Conservation (phyloP, 1,140 invertebrate genomes). For the Tenebrio molitor region DNA sequence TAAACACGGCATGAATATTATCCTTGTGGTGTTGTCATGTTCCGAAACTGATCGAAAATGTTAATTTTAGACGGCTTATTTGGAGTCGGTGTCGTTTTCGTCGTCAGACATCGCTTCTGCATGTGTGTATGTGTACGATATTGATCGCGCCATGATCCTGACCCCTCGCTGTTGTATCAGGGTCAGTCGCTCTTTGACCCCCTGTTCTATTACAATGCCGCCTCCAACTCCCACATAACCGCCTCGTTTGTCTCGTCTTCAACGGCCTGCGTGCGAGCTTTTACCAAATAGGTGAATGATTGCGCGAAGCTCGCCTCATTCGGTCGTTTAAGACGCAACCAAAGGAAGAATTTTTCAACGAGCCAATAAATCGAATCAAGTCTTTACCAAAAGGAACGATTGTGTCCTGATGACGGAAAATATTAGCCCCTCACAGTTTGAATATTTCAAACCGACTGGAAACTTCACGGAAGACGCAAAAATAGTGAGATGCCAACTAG, state of each 20-base stretch:
- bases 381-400: background rate
- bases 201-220: conserved; percentile 32
- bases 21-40: background rate
- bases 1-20: background rate
- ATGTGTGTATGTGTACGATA: conserved; percentile 35
- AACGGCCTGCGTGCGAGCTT: conserved; percentile 33
- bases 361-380: background rate
- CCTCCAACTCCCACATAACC: conserved; percentile 40
- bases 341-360: background rate
- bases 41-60: conserved; percentile 16
- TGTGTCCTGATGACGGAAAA: no score
- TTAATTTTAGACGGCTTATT: conserved; percentile 9
- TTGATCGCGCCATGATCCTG: conserved; percentile 48
- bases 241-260: conserved; percentile 40
- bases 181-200: conserved; percentile 49
- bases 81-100: conserved; percentile 11
- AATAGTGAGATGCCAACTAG: no score
- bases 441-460: no score
- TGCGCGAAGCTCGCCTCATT: background rate
- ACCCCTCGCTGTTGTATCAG: conserved; percentile 46
- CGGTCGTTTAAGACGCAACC: background rate
- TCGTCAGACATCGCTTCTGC: conserved; percentile 28
- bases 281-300: conserved; percentile 40
- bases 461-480: no score
- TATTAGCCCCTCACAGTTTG: no score